Percentiles rank a stretch among this genome's conserved stretches.
Evolutionary conservation across 2,797 vertebrate species (phyloP).

Genomic region (Paguma larvata): DNA sequence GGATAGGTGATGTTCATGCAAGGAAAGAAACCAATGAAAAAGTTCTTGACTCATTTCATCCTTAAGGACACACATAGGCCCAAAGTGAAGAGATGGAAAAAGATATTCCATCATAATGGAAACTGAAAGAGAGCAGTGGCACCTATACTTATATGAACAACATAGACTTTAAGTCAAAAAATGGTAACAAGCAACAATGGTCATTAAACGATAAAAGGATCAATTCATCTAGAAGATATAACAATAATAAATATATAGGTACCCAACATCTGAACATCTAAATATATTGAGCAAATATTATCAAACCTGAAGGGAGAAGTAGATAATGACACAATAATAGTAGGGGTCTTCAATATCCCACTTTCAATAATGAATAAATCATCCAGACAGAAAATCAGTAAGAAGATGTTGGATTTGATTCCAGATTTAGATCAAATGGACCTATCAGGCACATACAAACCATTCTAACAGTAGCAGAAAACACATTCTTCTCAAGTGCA

Average conservation of each 20-base stretch:
- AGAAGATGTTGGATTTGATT: neutral
- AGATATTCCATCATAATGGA: neutral
- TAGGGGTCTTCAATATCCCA: neutral
- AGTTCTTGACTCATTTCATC: neutral
- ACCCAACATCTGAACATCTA: neutral
- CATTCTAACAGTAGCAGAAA: neutral
- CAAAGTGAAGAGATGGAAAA: neutral
- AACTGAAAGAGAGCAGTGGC: neutral
- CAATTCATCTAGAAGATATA: neutral
- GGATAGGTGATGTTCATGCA: neutral
- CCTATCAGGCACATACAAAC: neutral
- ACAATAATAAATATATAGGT: neutral
- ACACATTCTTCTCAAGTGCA: neutral
- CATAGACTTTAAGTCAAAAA: neutral
- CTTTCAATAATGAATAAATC: neutral
- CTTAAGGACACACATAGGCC: neutral
- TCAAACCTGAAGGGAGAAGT: neutral
- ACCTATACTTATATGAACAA: neutral
- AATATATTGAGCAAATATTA: neutral
- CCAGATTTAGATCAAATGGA: neutral
- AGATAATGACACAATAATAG: neutral
- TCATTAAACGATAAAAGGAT: neutral
- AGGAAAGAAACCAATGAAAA: neutral
- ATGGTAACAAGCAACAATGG: neutral
- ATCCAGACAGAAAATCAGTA: neutral